Percentiles rank a stretch among this genome's conserved stretches.
phyloP scores from a whole-genome alignment of 2,113 vertebrate genomes.

The Perognathus longimembris region DNA sequence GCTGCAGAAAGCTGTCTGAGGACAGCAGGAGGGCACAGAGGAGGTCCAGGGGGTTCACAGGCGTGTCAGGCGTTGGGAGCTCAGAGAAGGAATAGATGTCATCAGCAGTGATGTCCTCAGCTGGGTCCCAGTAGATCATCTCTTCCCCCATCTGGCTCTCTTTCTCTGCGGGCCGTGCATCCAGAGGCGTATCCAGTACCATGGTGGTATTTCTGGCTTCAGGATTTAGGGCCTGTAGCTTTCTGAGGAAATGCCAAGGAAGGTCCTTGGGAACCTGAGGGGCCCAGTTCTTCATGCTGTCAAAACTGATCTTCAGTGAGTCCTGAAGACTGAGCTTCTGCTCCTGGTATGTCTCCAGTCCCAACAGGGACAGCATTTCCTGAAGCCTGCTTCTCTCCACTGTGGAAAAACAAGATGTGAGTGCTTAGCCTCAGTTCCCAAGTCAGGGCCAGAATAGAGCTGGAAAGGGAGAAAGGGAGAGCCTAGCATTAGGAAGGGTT shows the following conservation, averaged over 20 bases:
- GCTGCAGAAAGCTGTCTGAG: conserved; percentile 88
- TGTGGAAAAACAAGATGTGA: conserved; percentile 33
- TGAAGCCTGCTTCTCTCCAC: conserved; percentile 76
- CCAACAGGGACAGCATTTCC: conserved; percentile 72
- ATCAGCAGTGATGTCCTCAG: conserved; percentile 27
- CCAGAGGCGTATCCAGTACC: conserved; percentile 64
- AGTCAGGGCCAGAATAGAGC: background rate
- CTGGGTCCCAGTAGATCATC: conserved; percentile 68
- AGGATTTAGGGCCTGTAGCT: conserved; percentile 77
- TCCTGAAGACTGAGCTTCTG: conserved; percentile 78
- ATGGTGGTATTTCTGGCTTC: conserved; percentile 79
- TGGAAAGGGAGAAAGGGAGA: background rate
- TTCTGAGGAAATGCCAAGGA: conserved; percentile 81
- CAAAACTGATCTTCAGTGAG: conserved; percentile 75
- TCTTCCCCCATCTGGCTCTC: conserved; percentile 77
- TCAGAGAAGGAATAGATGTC: conserved; percentile 80
- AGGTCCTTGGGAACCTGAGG: conserved; percentile 79
- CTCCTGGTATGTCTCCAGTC: conserved; percentile 70
- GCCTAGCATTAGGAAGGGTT: no score
- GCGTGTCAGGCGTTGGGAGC: conserved; percentile 50
- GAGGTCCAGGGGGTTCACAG: conserved; percentile 88
- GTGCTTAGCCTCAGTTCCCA: accelerated
- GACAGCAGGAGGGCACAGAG: conserved; percentile 87
- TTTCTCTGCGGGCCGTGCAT: conserved; percentile 65
- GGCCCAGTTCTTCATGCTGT: conserved; percentile 72